A percentile compares a stretch with the other conserved stretches of the same genome.
Evolutionary conservation across 1,140 invertebrate species (phyloP).

Genomic region (Himalopsyche phryganea): DNA sequence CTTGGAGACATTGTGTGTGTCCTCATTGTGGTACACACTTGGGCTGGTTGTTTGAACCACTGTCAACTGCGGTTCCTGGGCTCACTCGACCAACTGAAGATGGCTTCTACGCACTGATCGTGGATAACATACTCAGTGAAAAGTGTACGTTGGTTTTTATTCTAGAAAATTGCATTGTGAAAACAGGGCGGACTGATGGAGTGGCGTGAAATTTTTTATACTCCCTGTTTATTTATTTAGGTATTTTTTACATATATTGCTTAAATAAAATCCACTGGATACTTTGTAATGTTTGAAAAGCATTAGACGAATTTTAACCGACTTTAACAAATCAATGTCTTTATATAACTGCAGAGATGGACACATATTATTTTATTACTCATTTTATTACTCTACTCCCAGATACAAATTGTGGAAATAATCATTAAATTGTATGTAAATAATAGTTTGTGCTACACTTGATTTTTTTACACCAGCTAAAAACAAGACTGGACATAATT

Average conservation of each 20-base stretch:
- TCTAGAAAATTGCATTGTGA: too few relatives aligned
- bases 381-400: too few relatives aligned
- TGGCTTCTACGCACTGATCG: slow-evolving; percentile 48
- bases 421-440: background rate
- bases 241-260: background rate
- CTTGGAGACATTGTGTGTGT: slow-evolving; percentile 49
- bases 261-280: background rate
- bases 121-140: slow-evolving; percentile 47
- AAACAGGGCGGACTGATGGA: too few relatives aligned
- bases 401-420: too few relatives aligned
- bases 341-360: too few relatives aligned
- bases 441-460: background rate
- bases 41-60: slow-evolving; percentile 50
- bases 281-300: background rate
- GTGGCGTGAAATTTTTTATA: too few relatives aligned
- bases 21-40: slow-evolving; percentile 48
- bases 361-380: too few relatives aligned
- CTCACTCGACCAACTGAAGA: slow-evolving; percentile 33
- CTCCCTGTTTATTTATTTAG: background rate
- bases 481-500: too few relatives aligned
- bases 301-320: background rate
- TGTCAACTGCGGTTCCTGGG: slow-evolving; percentile 25
- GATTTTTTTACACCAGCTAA: slow-evolving; percentile 37
- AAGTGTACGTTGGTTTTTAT: slow-evolving; percentile 46
- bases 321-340: background rate